Percentiles rank a stretch among this genome's conserved stretches.
These are phyloP conservation scores for Platysteira castanea DNA, from an alignment of 2,113 vertebrate species.

Conservation along the genomic window DNA sequence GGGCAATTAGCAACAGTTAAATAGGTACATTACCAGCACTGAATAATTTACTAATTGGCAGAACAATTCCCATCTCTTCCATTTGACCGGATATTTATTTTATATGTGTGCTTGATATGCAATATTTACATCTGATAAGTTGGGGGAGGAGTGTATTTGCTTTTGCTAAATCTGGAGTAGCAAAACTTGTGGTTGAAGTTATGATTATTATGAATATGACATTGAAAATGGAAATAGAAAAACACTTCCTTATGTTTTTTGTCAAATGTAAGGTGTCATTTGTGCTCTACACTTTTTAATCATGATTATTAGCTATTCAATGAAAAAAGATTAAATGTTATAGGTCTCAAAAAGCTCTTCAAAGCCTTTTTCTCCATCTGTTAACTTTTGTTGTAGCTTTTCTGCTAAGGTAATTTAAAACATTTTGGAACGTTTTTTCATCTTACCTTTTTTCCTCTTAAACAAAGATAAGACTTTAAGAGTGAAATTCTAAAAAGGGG, in stretches of 20 bases:
- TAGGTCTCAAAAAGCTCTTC: neutral
- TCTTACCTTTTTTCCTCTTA: neutral
- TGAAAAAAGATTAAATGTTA: neutral
- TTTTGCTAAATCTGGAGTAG: constrained; percentile 19
- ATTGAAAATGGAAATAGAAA: neutral
- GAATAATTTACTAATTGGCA: constrained; percentile 19
- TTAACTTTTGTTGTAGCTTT: neutral
- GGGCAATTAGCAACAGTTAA: neutral
- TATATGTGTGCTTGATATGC: neutral
- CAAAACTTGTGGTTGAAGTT: neutral
- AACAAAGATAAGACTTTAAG: neutral
- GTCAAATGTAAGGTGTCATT: neutral
- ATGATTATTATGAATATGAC: neutral
- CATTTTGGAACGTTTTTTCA: neutral
- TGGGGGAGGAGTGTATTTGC: neutral
- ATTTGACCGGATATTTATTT: constrained; percentile 42
- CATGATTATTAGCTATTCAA: neutral
- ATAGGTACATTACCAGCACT: constrained; percentile 6
- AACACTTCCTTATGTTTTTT: neutral
- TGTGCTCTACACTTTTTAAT: neutral
- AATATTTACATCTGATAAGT: constrained; percentile 33
- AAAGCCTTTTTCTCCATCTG: neutral
- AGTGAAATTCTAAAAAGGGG: neutral
- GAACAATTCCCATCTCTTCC: neutral
- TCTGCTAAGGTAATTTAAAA: neutral